Percentiles rank a stretch among this genome's conserved stretches.
Evolutionary conservation across 2,113 vertebrate genomes (phyloP).

Genomic region (Chamaetylas fuelleborni): DNA sequence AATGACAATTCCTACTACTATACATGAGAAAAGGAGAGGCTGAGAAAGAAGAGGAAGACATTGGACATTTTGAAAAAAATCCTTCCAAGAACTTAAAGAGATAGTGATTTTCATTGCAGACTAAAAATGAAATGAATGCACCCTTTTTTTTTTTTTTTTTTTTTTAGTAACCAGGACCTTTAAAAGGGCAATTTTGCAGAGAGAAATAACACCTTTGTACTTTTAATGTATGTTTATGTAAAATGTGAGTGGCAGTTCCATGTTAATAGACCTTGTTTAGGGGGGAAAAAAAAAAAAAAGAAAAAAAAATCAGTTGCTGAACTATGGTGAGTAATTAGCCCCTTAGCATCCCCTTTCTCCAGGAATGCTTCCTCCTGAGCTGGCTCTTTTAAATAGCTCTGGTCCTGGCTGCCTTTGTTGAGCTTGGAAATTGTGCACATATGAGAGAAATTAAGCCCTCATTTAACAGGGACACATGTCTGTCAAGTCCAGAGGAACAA

Average conservation of each 20-base stretch:
- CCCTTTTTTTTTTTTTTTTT: background rate
- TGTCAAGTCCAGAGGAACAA: slow-evolving; percentile 90
- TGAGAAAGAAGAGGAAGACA: background rate
- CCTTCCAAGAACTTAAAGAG: background rate
- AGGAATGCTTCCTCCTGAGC: slow-evolving; percentile 79
- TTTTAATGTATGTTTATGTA: slow-evolving; percentile 70
- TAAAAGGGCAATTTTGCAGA: slow-evolving; percentile 49
- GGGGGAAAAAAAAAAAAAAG: background rate
- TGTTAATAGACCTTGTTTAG: slow-evolving; percentile 69
- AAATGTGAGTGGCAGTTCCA: slow-evolving; percentile 52
- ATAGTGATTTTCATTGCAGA: background rate
- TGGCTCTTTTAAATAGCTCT: slow-evolving; percentile 78
- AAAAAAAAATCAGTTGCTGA: slow-evolving; percentile 61
- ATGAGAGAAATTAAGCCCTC: slow-evolving; percentile 94
- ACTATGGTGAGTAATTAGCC: slow-evolving; percentile 85
- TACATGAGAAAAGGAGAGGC: background rate
- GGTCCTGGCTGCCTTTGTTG: slow-evolving; percentile 78
- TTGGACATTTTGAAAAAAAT: background rate
- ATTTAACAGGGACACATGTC: slow-evolving; percentile 93
- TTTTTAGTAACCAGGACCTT: background rate
- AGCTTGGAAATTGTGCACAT: slow-evolving; percentile 89
- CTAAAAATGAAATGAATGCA: background rate
- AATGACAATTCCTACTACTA: slow-evolving; percentile 1
- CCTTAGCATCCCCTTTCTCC: slow-evolving; percentile 83
- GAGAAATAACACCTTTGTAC: slow-evolving; percentile 57